Evolutionary conservation across 2,888 invertebrate species (phyloP), one percentile per base, ranked within the genome.

Genomic region (Elmis aenea): DNA sequence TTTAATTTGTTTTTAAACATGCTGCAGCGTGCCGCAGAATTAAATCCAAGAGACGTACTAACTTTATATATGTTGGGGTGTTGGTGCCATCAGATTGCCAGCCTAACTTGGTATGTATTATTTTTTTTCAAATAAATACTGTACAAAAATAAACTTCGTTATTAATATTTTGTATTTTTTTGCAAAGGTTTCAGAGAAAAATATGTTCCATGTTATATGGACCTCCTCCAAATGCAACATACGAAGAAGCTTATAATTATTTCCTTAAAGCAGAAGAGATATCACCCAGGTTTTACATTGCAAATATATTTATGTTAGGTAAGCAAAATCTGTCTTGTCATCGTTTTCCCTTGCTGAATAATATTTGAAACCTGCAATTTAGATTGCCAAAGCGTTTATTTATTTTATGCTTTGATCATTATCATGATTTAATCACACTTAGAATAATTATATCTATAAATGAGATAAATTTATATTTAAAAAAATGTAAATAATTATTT

Each of bases 11-110:
- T n/a, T n/a, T n/a, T n/a, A n/a, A n/a, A n/a, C n/a, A n/a, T 6
- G 61, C 81, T 88, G 75, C 68, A 78, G 81, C 75, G 74, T 62
- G 88, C 91, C 6, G 73, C 81, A 16, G 81, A 84, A 55, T 59
- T 91, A 22, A 88, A 92, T 68, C 88, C 89, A 5, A 73, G 74
- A 34, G 93, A 94, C 70, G 82, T 90, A 9, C 86, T 89, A 13
- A 77, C 81, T 3, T 73, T 85, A 48, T 82, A 91, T 61, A 82
- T 92, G 72, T 64, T 93, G 23, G 93, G 93, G 6, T 77, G 77
- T 57, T 90, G 87, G 85, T 89, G 87, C 59, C 91, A 76, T 59
- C 77, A 84, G 55, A 75, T 93, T 46, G 81, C 89, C 15, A 84
- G 86, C 51, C 70, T 94, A 67, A 80, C 21, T 2, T 30, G 30